phyloP scores from a whole-genome alignment of 2,113 vertebrate species.

The Gymnobelideus leadbeateri region DNA sequence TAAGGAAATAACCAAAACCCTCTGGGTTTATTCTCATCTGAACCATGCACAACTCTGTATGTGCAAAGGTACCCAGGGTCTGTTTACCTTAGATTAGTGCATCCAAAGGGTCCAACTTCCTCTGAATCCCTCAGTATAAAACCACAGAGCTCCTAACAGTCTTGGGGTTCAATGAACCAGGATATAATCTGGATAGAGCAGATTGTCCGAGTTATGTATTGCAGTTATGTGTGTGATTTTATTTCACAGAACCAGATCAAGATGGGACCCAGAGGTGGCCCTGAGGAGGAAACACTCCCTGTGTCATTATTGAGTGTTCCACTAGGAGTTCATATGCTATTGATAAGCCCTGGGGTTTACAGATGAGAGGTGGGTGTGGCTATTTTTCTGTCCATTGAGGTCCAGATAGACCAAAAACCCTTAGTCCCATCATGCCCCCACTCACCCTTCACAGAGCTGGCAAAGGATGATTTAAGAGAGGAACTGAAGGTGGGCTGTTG shows the following conservation, averaged over 20 bases:
- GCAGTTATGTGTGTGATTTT: not conserved
- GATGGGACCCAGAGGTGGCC: not conserved
- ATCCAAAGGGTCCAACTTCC: not conserved
- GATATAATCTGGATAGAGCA: not conserved
- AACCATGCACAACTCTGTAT: not conserved
- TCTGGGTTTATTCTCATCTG: not conserved
- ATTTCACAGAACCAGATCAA: not conserved
- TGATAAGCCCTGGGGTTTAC: not conserved
- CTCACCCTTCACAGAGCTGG: not conserved
- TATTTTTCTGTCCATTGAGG: not conserved
- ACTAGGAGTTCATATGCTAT: not conserved
- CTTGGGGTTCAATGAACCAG: not conserved
- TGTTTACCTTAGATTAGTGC: no score
- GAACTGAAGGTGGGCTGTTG: not conserved
- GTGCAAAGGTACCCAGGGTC: not conserved
- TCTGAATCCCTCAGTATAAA: not conserved
- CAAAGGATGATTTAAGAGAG: not conserved
- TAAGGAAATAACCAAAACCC: not conserved
- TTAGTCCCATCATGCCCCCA: not conserved
- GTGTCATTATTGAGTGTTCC: not conserved
- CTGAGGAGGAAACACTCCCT: not conserved
- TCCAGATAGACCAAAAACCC: not conserved
- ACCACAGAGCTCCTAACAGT: not conserved
- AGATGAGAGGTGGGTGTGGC: not conserved
- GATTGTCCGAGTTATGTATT: not conserved